A percentile compares a stretch with the other conserved stretches of the same genome.
Conservation (phyloP, 1,140 invertebrate species). For the Chironomus striatipennis region DNA sequence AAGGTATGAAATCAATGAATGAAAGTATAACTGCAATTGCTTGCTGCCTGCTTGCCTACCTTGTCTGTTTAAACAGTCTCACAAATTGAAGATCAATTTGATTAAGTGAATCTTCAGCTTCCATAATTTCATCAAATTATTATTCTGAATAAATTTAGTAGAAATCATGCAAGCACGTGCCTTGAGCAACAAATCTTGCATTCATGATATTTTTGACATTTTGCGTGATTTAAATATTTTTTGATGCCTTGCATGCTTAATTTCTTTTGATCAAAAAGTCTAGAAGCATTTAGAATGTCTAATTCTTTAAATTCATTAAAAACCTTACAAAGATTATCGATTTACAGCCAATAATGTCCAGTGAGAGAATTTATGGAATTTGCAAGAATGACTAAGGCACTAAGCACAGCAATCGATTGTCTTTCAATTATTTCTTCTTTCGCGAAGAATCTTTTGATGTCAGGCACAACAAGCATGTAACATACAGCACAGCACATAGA, state of each 20-base stretch:
- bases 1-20: not conserved
- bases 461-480: not conserved
- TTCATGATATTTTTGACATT: not conserved
- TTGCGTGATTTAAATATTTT: not conserved
- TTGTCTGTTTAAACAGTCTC: too few relatives aligned
- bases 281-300: too few relatives aligned
- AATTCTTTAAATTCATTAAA: too few relatives aligned
- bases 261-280: too few relatives aligned
- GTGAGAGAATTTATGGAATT: not conserved
- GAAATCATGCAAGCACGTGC: not conserved
- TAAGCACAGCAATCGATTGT: not conserved
- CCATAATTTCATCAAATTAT: too few relatives aligned
- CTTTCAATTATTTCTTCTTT: conserved; percentile 10
- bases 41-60: too few relatives aligned
- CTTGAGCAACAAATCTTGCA: not conserved
- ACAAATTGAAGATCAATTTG: too few relatives aligned
- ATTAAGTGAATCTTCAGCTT: too few relatives aligned
- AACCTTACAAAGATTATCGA: not conserved
- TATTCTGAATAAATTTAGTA: too few relatives aligned
- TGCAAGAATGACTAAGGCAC: not conserved
- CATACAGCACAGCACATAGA: not conserved
- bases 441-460: not conserved
- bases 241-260: not conserved
- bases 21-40: not conserved
- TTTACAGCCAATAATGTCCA: not conserved